Percentiles rank a stretch among this genome's conserved stretches.
Conservation (phyloP, 2,888 invertebrate genomes). For the Brenthis daphne region DNA sequence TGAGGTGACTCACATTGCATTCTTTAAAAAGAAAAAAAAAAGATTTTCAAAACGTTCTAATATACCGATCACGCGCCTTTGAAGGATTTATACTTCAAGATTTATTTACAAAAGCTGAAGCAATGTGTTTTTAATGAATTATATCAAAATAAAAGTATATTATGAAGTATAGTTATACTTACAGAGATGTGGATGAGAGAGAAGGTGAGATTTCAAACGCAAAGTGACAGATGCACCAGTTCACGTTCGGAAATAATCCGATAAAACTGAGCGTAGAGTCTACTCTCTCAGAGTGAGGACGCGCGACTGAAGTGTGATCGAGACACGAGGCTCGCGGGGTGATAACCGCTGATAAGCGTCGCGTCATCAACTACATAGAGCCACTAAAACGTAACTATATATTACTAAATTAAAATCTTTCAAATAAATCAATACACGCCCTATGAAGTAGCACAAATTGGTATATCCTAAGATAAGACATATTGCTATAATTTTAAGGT, state of each 20-base stretch:
- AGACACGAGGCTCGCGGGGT: conserved; percentile 65
- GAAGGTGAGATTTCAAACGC: conserved; percentile 23
- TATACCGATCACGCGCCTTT: conserved; percentile 44
- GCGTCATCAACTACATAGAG: conserved; percentile 57
- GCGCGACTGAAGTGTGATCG: conserved; percentile 63
- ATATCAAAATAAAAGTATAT: neutral
- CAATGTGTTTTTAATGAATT: conserved; percentile 15
- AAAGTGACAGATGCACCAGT: conserved; percentile 34
- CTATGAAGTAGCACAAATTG: neutral
- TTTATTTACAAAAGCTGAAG: conserved; percentile 34
- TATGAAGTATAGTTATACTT: conserved; percentile 20
- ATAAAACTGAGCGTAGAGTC: conserved; percentile 48
- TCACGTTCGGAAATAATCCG: conserved; percentile 45
- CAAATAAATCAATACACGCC: neutral
- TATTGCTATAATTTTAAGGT: too few relatives aligned
- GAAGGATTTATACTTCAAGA: conserved; percentile 37
- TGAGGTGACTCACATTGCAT: conserved; percentile 44
- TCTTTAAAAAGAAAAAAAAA: conserved; percentile 41
- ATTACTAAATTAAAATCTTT: neutral
- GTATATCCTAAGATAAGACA: too few relatives aligned
- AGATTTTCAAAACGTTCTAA: conserved; percentile 46
- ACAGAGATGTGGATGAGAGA: conserved; percentile 4
- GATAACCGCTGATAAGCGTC: conserved; percentile 76
- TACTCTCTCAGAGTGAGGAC: conserved; percentile 61
- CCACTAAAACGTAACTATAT: conserved; percentile 45